These are phyloP conservation scores for Dryobota labecula DNA, from an alignment of 2,888 invertebrate species.

Conservation along the genomic window DNA sequence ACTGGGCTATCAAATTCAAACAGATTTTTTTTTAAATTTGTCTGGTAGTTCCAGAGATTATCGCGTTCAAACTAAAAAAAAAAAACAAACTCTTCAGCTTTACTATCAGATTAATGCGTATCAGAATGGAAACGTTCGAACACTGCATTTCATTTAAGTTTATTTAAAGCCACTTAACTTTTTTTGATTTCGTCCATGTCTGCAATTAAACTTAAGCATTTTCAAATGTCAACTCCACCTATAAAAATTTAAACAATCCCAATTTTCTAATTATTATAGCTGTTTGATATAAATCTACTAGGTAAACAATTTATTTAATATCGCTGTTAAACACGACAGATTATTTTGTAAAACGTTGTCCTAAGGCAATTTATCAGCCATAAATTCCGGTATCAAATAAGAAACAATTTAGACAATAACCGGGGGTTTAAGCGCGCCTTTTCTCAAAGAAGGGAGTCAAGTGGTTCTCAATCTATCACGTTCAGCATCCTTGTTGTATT, in stretches of 20 bases:
- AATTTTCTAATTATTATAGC: neutral
- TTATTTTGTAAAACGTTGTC: slow-evolving; percentile 8
- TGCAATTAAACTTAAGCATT: neutral
- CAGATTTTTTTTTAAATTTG: too few species aligned
- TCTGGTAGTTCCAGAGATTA: too few species aligned
- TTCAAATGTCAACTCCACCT: neutral
- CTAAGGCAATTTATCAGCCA: slow-evolving; percentile 2
- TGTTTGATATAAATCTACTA: neutral
- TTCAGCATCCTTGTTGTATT: slow-evolving; percentile 31
- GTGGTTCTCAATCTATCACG: slow-evolving; percentile 46
- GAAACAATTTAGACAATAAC: slow-evolving; percentile 31
- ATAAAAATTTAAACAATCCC: neutral
- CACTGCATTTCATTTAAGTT: neutral
- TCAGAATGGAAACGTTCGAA: neutral
- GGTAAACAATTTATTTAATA: neutral
- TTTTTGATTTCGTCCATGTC: too few species aligned
- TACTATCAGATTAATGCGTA: too few species aligned
- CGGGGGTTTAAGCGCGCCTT: slow-evolving; percentile 18
- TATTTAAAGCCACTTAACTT: neutral
- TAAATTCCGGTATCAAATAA: slow-evolving; percentile 47
- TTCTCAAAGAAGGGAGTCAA: slow-evolving; percentile 43
- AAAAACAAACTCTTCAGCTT: too few species aligned
- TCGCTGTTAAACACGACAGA: neutral
- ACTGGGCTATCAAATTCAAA: too few species aligned
- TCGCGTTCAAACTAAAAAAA: too few species aligned